A percentile compares a stretch with the other conserved stretches of the same genome.
phyloP scores from a whole-genome alignment of 2,797 vertebrate genomes.

The Gymnothorax javanicus region DNA sequence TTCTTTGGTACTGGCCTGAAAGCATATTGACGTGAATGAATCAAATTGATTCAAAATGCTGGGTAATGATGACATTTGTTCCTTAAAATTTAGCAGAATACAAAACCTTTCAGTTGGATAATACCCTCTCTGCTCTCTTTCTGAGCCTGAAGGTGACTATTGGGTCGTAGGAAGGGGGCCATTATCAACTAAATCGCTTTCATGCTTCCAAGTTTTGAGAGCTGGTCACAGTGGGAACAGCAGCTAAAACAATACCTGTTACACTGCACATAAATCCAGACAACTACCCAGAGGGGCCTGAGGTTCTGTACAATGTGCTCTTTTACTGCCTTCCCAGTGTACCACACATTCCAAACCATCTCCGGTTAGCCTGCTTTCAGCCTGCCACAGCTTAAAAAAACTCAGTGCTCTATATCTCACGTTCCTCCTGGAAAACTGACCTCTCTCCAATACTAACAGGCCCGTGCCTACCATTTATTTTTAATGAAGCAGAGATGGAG shows the following conservation, averaged over 20 bases:
- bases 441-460: slow-evolving; percentile 37
- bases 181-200: slow-evolving; percentile 31
- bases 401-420: neutral
- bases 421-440: slow-evolving; percentile 13
- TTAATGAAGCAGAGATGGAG: slow-evolving; percentile 22
- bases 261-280: slow-evolving; percentile 39
- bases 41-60: neutral
- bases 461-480: slow-evolving; percentile 13
- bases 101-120: neutral
- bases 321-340: slow-evolving; percentile 24
- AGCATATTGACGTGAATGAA: neutral
- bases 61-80: too few relatives aligned
- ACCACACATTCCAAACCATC: slow-evolving; percentile 9
- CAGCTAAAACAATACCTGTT: slow-evolving; percentile 37
- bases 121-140: neutral
- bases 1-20: neutral
- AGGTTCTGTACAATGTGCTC: slow-evolving; percentile 29
- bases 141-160: neutral
- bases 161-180: neutral
- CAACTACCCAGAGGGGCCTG: slow-evolving; percentile 34
- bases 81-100: neutral
- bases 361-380: slow-evolving; percentile 33
- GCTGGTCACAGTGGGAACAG: slow-evolving; percentile 50
- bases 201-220: slow-evolving; percentile 18
- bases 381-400: slow-evolving; percentile 31